A percentile compares a stretch with the other conserved stretches of the same genome.
Evolutionary conservation across 2,888 invertebrate species (phyloP).

Genomic region (Eurois occulta): DNA sequence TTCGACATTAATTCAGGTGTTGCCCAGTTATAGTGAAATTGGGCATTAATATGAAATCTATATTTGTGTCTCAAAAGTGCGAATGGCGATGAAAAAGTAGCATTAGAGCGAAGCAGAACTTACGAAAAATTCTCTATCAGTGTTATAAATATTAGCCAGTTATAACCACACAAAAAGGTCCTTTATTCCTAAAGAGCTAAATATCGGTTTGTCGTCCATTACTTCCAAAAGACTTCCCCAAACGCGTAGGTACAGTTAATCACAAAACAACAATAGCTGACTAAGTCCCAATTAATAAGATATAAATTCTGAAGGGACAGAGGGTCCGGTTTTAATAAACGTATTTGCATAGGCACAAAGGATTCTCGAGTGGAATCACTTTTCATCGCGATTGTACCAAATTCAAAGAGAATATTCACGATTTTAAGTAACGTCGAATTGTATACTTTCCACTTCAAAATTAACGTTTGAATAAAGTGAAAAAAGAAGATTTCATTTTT

Average conservation of each 20-base stretch:
- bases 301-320: conserved; percentile 60
- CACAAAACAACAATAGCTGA: conserved; percentile 59
- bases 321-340: conserved; percentile 60
- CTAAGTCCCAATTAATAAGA: conserved; percentile 65
- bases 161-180: neutral
- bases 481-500: neutral
- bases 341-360: conserved; percentile 69
- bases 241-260: conserved; percentile 52
- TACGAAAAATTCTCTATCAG: neutral
- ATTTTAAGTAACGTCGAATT: conserved; percentile 50
- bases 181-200: neutral
- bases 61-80: neutral
- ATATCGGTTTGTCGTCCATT: neutral
- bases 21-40: neutral
- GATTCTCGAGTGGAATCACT: conserved; percentile 51
- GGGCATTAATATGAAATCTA: neutral
- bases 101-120: neutral
- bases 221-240: conserved; percentile 27
- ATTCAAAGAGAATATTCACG: conserved; percentile 65
- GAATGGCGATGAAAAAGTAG: neutral
- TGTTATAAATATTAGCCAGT: neutral
- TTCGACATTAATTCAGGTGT: no score
- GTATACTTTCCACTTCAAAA: conserved; percentile 33
- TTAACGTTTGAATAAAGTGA: conserved; percentile 21
- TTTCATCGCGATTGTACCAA: conserved; percentile 61